Evolutionary conservation across 1,140 invertebrate species (phyloP).

Genomic region (Teleogryllus occipitalis): DNA sequence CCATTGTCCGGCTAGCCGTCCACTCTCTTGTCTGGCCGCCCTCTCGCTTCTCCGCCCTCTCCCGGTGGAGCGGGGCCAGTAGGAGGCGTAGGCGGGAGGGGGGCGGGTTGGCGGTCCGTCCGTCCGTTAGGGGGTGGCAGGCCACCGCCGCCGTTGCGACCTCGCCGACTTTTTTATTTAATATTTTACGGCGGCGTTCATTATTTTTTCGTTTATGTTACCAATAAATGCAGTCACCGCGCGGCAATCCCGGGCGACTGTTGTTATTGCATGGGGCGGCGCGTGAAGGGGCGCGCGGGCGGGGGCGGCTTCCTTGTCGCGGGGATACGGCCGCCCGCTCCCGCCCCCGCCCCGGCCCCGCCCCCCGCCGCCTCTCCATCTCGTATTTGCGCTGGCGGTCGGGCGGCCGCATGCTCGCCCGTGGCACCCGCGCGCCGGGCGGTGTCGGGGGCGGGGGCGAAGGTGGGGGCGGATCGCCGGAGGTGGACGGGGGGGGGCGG

Average conservation of each 20-base stretch:
- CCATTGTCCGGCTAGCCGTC: too few relatives aligned
- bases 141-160: too few relatives aligned
- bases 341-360: too few relatives aligned
- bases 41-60: background rate
- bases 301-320: background rate
- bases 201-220: conserved; percentile 6
- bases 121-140: background rate
- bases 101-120: background rate
- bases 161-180: background rate
- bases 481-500: too few relatives aligned
- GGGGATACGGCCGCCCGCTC: background rate
- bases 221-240: conserved; percentile 3
- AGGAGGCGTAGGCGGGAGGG: background rate
- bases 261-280: background rate
- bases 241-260: background rate
- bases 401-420: too few relatives aligned
- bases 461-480: too few relatives aligned
- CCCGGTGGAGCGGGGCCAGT: background rate
- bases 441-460: too few relatives aligned
- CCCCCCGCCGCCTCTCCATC: too few relatives aligned
- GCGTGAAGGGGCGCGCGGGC: background rate
- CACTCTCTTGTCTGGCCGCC: too few relatives aligned
- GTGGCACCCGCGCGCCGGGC: too few relatives aligned
- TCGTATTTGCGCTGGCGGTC: too few relatives aligned
- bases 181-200: conserved; percentile 3